Evolutionary conservation across 92 coral and sea anemone species (phyloP), one percentile per base, ranked within the genome.

Genomic region (Phymanthus crucifer): DNA sequence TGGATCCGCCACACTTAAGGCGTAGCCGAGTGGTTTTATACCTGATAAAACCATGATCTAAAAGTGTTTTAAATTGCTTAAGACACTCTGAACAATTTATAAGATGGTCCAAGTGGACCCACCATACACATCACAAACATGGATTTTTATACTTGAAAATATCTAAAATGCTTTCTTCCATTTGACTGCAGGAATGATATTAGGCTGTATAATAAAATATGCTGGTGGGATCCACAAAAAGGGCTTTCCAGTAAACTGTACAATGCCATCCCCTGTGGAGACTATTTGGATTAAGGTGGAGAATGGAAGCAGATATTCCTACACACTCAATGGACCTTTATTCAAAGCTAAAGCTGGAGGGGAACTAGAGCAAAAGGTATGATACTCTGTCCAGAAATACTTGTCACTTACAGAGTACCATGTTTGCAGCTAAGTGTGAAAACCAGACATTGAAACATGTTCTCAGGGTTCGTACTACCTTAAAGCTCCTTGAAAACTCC

Each of bases 361-460:
- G 47, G 97, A 93, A 52, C 87, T 95, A 31, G 99, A 95, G 45
- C 90, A 95, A 75, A 95, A 90, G 94, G 99, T 93, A 82, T n/a
- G 23, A 31, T 45, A 66, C 27, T 75, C 13, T 9, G 9, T 18
- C 14, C 32, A 6, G 32, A 27, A 4, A 46, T 19, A 21, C 40
- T 19, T 66, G 16, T 0, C n/a, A n/a, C n/a, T n/a, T 19, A 17
- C 6, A 66, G 7, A 19, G 31, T 6, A 11, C 29, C 33, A 66
- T 2, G 6, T n/a, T 66, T 3, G 74, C 45, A 5, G 45, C 45
- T n/a, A 24, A 3, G 32, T n/a, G n/a, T n/a, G n/a, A n/a, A n/a
- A n/a, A n/a, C n/a, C n/a, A n/a, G n/a, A n/a, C n/a, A n/a, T n/a
- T n/a, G n/a, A n/a, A n/a, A n/a, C n/a, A n/a, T n/a, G n/a, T n/a